A percentile compares a stretch with the other conserved stretches of the same genome.
Conservation (phyloP, 1,140 invertebrate species). For the Hylaeus volcanicus region DNA sequence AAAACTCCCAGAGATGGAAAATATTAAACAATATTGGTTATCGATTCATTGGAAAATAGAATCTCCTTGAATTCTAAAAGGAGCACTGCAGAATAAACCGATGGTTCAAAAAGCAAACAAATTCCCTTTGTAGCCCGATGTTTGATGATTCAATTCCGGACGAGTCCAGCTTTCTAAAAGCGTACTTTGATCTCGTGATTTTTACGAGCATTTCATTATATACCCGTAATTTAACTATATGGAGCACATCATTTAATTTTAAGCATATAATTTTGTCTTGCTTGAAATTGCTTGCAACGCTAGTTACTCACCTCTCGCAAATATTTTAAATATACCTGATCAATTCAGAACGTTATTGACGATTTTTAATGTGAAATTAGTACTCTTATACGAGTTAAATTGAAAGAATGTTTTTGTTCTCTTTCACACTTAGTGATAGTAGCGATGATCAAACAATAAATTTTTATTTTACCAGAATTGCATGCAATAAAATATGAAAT, state of each 20-base stretch:
- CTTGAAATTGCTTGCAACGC: neutral
- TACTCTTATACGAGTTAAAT: no score
- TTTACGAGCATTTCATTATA: conserved; percentile 5
- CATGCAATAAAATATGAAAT: no score
- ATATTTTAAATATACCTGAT: no score
- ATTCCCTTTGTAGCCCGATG: neutral
- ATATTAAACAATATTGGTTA: neutral
- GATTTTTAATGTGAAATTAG: no score
- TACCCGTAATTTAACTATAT: neutral
- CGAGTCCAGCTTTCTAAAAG: neutral
- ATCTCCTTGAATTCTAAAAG: conserved; percentile 6
- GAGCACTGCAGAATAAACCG: neutral
- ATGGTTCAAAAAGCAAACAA: conserved; percentile 9
- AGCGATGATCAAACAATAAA: no score
- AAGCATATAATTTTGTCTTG: neutral
- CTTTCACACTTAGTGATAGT: no score
- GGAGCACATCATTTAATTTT: neutral
- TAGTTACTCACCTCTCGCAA: no score
- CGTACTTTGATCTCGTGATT: conserved; percentile 23
- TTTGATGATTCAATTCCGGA: conserved; percentile 3
- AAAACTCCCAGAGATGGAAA: neutral
- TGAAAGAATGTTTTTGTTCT: no score
- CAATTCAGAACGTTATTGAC: no score
- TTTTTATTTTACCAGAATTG: no score
- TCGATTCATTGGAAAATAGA: neutral